phyloP scores from a whole-genome alignment of 2,888 invertebrate genomes.

The Heterodera filipjevi region DNA sequence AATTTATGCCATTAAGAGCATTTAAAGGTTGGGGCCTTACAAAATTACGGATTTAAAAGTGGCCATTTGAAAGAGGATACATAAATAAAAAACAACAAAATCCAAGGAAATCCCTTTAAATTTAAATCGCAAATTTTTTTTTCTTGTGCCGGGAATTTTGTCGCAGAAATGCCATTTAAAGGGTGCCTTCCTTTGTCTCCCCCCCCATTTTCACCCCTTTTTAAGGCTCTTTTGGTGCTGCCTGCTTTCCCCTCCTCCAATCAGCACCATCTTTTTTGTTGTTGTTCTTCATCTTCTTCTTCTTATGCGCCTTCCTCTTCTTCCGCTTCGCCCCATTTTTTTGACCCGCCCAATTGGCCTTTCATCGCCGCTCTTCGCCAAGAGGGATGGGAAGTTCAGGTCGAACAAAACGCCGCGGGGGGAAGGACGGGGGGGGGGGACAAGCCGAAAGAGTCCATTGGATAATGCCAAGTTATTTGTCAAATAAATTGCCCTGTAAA shows the following conservation, averaged over 20 bases:
- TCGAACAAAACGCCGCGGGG: too few relatives aligned
- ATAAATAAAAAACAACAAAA: too few relatives aligned
- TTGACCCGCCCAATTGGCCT: constrained; percentile 11
- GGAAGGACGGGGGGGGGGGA: too few relatives aligned
- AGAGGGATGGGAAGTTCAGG: constrained; percentile 23
- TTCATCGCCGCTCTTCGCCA: constrained; percentile 18
- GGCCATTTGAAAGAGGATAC: too few relatives aligned
- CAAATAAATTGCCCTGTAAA: neutral
- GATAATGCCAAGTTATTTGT: neutral
- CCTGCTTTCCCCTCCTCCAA: neutral
- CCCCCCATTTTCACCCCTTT: neutral
- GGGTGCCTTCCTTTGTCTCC: neutral
- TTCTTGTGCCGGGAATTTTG: neutral
- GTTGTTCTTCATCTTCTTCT: neutral
- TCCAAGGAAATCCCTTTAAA: too few relatives aligned
- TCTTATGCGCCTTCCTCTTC: neutral
- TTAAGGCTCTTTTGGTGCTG: constrained; percentile 25
- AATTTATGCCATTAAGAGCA: too few relatives aligned
- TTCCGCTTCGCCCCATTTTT: neutral
- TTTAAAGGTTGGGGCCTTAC: too few relatives aligned
- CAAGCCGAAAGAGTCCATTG: too few relatives aligned
- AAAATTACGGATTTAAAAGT: too few relatives aligned
- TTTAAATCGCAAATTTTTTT: too few relatives aligned
- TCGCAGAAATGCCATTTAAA: neutral
- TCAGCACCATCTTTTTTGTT: neutral